phyloP scores from a whole-genome alignment of 2,888 invertebrate genomes.

The Zaprionus lineosus region DNA sequence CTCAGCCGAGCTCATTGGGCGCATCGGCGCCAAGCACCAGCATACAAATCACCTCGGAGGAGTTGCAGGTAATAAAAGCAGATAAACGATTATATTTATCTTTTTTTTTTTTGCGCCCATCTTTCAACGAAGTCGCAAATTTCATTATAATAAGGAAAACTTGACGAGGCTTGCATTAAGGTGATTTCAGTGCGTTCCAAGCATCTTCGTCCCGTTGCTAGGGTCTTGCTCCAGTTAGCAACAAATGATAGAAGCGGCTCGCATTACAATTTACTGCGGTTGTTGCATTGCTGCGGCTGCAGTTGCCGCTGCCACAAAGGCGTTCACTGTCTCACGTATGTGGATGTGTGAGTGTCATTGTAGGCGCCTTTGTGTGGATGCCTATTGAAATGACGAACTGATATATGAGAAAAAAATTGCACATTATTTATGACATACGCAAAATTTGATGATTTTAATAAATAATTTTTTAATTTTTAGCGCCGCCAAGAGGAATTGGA shows the following conservation, averaged over 20 bases:
- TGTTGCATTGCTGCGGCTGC: constrained; percentile 53
- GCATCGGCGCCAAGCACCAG: constrained; percentile 82
- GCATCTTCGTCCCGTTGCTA: too few species aligned
- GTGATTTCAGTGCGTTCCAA: too few species aligned
- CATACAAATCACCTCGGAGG: constrained; percentile 86
- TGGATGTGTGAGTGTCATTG: not conserved
- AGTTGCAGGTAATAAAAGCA: constrained; percentile 87
- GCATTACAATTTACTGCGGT: constrained; percentile 30
- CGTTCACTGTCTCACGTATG: constrained; percentile 1
- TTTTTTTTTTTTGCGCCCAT: too few species aligned
- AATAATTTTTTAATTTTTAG: constrained; percentile 82
- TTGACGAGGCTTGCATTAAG: too few species aligned
- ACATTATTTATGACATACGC: too few species aligned
- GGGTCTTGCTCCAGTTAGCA: constrained; percentile 29
- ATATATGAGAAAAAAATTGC: not conserved
- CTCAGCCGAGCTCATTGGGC: constrained; percentile 60
- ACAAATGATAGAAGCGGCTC: constrained; percentile 9
- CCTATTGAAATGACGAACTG: constrained; percentile 9
- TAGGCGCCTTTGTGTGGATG: constrained; percentile 5
- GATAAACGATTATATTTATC: not conserved
- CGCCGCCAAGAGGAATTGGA: constrained; percentile 95
- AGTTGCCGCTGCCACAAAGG: constrained; percentile 15
- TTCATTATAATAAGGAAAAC: too few species aligned
- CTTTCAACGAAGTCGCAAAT: too few species aligned
- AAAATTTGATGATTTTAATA: too few species aligned